Conservation (phyloP, 2,113 vertebrate genomes). For the Patagioenas fasciata region DNA sequence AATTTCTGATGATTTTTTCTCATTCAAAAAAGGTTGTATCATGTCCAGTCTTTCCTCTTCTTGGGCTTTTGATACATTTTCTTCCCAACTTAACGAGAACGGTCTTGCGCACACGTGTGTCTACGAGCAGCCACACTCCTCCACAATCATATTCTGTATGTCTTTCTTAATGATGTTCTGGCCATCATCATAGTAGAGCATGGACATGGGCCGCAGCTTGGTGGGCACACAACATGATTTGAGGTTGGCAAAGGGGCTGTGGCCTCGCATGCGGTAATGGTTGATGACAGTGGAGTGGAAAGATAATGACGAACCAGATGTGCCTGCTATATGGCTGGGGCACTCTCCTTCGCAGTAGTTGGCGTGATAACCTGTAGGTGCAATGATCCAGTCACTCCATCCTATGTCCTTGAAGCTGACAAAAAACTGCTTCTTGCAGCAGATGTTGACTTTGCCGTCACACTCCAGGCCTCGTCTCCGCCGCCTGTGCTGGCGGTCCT, state of each 20-base stretch:
- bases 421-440: slow-evolving; percentile 96
- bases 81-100: background rate
- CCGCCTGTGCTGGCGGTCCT: slow-evolving; percentile 81
- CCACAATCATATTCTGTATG: slow-evolving; percentile 98
- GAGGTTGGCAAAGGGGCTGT: slow-evolving; percentile 93
- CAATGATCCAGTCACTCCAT: slow-evolving; percentile 99
- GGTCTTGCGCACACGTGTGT: background rate
- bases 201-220: slow-evolving; percentile 97
- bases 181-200: slow-evolving; percentile 97
- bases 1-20: slow-evolving; percentile 29
- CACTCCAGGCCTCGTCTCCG: slow-evolving; percentile 93
- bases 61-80: slow-evolving; percentile 40
- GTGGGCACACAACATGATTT: slow-evolving; percentile 96
- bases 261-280: slow-evolving; percentile 94
- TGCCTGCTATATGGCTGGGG: slow-evolving; percentile 91
- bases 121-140: slow-evolving; percentile 98
- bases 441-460: slow-evolving; percentile 93
- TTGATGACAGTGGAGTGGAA: slow-evolving; percentile 98
- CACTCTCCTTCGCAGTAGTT: slow-evolving; percentile 99
- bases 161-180: slow-evolving; percentile 99
- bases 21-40: slow-evolving; percentile 58
- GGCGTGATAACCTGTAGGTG: slow-evolving; percentile 92
- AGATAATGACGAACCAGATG: slow-evolving; percentile 87
- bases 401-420: slow-evolving; percentile 98
- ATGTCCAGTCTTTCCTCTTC: slow-evolving; percentile 46